phyloP scores from a whole-genome alignment of 1,140 invertebrate genomes.

The Globodera rostochiensis region DNA sequence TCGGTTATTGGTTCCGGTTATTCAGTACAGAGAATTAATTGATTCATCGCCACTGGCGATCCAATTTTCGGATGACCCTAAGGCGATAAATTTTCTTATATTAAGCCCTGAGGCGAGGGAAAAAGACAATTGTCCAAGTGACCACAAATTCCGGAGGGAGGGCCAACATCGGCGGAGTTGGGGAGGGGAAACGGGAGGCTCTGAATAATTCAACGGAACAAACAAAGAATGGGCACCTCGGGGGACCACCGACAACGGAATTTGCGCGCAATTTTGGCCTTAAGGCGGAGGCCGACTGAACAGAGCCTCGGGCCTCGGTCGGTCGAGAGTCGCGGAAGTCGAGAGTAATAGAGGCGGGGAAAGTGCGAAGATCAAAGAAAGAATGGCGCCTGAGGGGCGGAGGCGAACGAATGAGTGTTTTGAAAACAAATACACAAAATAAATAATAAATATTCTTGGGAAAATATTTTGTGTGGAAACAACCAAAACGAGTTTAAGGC shows the following conservation, averaged over 20 bases:
- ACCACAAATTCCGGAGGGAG: slow-evolving; percentile 1
- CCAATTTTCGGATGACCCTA: slow-evolving; percentile 1
- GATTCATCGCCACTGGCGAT: neutral
- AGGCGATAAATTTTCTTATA: slow-evolving; percentile 5
- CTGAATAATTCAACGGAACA: slow-evolving; percentile 9
- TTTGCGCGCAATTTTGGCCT: slow-evolving; percentile 6
- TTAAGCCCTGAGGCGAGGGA: neutral
- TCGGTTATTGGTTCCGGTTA: too few species aligned
- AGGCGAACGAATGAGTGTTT: neutral
- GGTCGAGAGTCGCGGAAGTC: neutral
- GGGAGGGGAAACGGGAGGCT: neutral
- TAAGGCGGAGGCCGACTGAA: too few species aligned
- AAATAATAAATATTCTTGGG: too few species aligned
- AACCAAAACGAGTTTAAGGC: too few species aligned
- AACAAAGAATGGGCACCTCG: neutral
- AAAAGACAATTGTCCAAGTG: slow-evolving; percentile 4
- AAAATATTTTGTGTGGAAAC: too few species aligned
- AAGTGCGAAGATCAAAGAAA: neutral
- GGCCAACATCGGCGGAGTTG: slow-evolving; percentile 1
- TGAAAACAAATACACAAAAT: neutral
- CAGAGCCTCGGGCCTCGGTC: too few species aligned
- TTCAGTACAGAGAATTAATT: neutral
- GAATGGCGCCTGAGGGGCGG: neutral
- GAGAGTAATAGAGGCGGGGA: neutral
- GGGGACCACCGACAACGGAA: neutral